Conservation (phyloP, 2,888 invertebrate genomes). For the Oxyteleia sp. region DNA sequence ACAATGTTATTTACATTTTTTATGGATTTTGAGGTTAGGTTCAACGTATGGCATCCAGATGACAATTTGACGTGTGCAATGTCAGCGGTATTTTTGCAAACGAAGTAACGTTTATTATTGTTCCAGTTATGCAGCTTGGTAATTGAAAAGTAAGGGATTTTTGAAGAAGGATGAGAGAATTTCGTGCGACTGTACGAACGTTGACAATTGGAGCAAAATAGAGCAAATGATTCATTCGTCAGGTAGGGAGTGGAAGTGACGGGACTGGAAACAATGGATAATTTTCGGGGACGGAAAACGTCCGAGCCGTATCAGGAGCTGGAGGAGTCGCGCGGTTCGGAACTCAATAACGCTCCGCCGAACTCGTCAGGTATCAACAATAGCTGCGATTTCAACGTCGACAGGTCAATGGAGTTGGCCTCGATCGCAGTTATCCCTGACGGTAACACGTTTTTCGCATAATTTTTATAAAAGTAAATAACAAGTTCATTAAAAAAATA, state of each 20-base stretch:
- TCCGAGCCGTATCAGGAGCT: constrained; percentile 83
- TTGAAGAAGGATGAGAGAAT: no score
- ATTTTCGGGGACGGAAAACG: constrained; percentile 76
- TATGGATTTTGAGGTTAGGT: constrained; percentile 13
- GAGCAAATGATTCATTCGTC: no score
- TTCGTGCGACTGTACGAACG: no score
- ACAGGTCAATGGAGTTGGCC: constrained; percentile 91
- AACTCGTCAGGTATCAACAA: constrained; percentile 69
- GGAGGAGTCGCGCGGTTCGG: constrained; percentile 81
- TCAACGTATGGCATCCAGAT: background rate
- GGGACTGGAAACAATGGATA: no score
- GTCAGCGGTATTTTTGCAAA: constrained; percentile 18
- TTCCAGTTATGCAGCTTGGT: background rate
- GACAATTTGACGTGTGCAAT: constrained; percentile 30
- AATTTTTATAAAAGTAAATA: no score
- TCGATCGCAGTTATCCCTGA: constrained; percentile 94
- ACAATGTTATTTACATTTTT: background rate
- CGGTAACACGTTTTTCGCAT: no score
- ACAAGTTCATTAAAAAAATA: no score
- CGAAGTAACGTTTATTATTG: background rate
- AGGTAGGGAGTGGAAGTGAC: no score
- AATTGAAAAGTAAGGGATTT: no score
- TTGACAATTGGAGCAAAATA: background rate
- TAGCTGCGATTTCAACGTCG: constrained; percentile 76
- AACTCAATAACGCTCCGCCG: constrained; percentile 77